These are phyloP conservation scores for Botia almorhae DNA, from an alignment of 2,797 vertebrate genomes.

Conservation along the genomic window DNA sequence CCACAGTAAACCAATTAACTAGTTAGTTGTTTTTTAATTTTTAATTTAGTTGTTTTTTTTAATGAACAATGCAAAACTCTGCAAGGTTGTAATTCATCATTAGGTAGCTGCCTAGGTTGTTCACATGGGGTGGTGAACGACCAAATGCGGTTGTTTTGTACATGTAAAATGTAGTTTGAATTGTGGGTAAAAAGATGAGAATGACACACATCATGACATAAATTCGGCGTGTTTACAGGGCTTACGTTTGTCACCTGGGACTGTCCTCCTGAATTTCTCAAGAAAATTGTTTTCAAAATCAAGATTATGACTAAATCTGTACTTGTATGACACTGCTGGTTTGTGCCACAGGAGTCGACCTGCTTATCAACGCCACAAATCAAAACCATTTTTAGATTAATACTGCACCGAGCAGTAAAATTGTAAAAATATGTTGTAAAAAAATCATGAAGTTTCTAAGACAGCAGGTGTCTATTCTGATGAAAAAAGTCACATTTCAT, in stretches of 20 bases:
- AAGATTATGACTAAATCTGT: slow-evolving; percentile 30
- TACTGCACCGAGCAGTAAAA: neutral
- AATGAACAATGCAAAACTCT: too few species aligned
- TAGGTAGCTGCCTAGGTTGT: neutral
- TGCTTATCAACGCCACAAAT: neutral
- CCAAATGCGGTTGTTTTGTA: neutral
- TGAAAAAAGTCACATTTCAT: neutral
- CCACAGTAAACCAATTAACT: too few species aligned
- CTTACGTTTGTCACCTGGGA: slow-evolving; percentile 7
- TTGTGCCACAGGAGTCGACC: neutral
- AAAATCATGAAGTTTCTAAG: neutral
- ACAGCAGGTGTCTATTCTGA: neutral
- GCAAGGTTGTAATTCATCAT: too few species aligned
- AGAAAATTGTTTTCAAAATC: slow-evolving; percentile 4
- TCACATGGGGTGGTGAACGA: neutral
- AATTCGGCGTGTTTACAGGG: slow-evolving; percentile 9
- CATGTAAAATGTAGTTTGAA: neutral
- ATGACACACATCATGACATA: slow-evolving; percentile 17
- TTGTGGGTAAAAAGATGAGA: slow-evolving; percentile 28
- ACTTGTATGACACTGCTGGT: neutral
- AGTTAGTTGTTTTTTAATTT: too few species aligned
- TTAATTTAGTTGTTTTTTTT: too few species aligned
- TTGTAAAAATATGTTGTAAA: neutral
- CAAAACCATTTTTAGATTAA: neutral
- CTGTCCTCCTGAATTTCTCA: slow-evolving; percentile 26